A percentile compares a stretch with the other conserved stretches of the same genome.
These are phyloP conservation scores for Lasioglossum marginatum DNA, from an alignment of 2,888 invertebrate species.

Conservation along the genomic window DNA sequence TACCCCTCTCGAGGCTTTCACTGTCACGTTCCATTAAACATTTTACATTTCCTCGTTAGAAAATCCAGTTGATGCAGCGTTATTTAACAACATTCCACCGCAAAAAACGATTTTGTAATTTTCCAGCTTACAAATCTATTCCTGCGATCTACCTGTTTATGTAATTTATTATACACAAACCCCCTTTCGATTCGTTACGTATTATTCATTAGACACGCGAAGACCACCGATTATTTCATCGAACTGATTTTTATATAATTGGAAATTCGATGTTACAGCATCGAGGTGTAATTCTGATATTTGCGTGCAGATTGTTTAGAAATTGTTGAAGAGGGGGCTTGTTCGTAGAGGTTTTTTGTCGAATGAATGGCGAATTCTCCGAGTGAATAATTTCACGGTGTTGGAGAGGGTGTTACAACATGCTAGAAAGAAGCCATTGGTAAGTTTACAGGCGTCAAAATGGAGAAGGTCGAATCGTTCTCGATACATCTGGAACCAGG, in stretches of 20 bases:
- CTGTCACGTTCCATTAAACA: background rate
- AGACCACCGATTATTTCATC: background rate
- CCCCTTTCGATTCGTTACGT: background rate
- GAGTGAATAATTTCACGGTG: too few relatives aligned
- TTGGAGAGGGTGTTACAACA: background rate
- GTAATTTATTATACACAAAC: background rate
- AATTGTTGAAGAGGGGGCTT: background rate
- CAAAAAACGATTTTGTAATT: background rate
- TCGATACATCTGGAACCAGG: slow-evolving; percentile 78
- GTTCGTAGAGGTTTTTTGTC: background rate
- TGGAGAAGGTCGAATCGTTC: slow-evolving; percentile 63
- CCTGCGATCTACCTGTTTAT: background rate
- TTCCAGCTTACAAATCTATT: background rate
- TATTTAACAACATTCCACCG: background rate
- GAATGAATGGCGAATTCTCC: background rate
- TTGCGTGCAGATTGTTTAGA: background rate
- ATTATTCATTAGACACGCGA: background rate
- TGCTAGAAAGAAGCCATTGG: background rate
- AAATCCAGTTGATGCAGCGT: background rate
- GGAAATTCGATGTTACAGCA: background rate
- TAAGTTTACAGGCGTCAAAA: slow-evolving; percentile 22
- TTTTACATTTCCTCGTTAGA: background rate
- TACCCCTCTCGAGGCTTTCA: background rate
- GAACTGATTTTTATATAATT: background rate
- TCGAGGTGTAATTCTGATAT: background rate